Evolutionary conservation across 2,888 invertebrate species (phyloP), one percentile per base, ranked within the genome.

Genomic region (Tachina lurida): DNA sequence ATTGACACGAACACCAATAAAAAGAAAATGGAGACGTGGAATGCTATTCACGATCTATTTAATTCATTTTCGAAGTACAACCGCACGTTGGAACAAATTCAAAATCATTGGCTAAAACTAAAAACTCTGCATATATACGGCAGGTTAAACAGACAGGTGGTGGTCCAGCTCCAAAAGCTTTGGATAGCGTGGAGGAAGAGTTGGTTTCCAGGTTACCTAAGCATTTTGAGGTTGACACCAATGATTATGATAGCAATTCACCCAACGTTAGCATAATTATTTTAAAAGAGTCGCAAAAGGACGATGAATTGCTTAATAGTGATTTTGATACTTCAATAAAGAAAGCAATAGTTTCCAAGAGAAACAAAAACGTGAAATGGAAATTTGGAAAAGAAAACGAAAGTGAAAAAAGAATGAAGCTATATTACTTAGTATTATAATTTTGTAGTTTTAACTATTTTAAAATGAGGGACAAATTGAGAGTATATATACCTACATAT

Each of bases 371-470:
- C 19, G 19, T 7, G 9, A 54, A 74, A 12, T 41, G 43, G 10
- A 13, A 63, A 39, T 12, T 15, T 54, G 45, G 49, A 15, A 13
- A 39, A 10, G 60, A 60, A 31, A 47, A 22, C 12, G 58, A 70
- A n/a, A 58, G 31, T 58, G 10, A 10, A n/a, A 71, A 71, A 71
- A 58, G 58, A 58, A 45, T 58, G 15, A 71, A 71, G 47, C 58
- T 71, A 58, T 54, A n/a, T 22, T 67, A n/a, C 15, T 67, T 63
- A 31, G 31, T 31, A 31, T 31, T 31, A 31, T 31, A 31, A 31
- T 31, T 31, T 31, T 31, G 31, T 31, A 31, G 31, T 31, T 31
- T 7, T 31, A 31, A 31, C 31, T 31, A 31, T 31, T 31, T 31
- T 31, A 5, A 31, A 31, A 31, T 31, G 31, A 31, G 31, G 7